Percentiles rank a stretch among this genome's conserved stretches.
phyloP scores from a whole-genome alignment of 35 echinoderm and acorn worm species.

The Ophiothrix spiculata region DNA sequence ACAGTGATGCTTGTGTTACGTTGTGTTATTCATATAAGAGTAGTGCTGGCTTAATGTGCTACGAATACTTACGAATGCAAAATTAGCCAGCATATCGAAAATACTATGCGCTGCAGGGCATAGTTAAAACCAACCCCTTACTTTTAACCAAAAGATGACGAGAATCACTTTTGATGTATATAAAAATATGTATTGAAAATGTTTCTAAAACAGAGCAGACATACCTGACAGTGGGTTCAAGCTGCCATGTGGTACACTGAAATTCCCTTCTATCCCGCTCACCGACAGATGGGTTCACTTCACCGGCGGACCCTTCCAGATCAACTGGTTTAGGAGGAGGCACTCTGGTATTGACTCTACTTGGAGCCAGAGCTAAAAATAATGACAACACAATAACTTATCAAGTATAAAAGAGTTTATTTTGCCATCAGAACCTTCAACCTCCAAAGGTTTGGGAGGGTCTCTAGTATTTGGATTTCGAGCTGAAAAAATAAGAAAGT shows the following conservation, averaged over 20 bases:
- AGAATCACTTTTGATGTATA: not conserved
- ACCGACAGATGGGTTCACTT: slow-evolving; percentile 21
- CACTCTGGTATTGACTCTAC: not conserved
- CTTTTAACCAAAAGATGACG: not conserved
- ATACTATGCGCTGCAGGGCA: not conserved
- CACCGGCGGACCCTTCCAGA: not conserved
- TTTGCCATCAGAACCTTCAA: too few species aligned
- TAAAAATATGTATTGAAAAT: not conserved
- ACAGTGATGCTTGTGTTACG: too few species aligned
- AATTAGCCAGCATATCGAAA: not conserved
- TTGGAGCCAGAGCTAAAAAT: not conserved
- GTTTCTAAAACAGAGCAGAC: not conserved
- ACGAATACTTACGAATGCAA: not conserved
- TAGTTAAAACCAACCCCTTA: not conserved
- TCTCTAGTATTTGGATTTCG: too few species aligned
- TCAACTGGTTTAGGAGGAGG: not conserved
- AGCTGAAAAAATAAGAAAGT: too few species aligned
- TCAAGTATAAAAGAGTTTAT: too few species aligned
- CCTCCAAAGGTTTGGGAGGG: too few species aligned
- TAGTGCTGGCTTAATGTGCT: not conserved
- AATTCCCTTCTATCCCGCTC: slow-evolving; percentile 68
- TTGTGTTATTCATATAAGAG: too few species aligned
- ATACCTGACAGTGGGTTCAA: slow-evolving; percentile 95
- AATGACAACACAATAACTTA: too few species aligned
- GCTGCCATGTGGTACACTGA: slow-evolving; percentile 93